These are phyloP conservation scores for Sternotherus odoratus DNA, from an alignment of 2,797 vertebrate species.

Conservation along the genomic window DNA sequence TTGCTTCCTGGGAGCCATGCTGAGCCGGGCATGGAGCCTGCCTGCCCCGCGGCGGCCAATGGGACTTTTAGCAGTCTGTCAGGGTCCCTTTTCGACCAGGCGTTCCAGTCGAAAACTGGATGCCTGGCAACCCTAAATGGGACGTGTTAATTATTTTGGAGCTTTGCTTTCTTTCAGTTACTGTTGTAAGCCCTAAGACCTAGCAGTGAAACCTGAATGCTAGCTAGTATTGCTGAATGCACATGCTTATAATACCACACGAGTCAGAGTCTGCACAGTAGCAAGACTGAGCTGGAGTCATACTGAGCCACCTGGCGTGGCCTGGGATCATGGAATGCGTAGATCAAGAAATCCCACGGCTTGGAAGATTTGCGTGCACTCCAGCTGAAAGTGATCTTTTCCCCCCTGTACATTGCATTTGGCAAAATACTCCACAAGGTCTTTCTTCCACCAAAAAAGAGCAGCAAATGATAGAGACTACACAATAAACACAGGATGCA, in stretches of 20 bases:
- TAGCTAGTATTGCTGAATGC: not conserved
- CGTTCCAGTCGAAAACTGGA: too few species aligned
- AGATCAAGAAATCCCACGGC: not conserved
- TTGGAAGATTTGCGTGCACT: not conserved
- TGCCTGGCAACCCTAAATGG: too few species aligned
- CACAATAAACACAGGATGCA: fast-evolving
- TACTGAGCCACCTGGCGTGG: fast-evolving
- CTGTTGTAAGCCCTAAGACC: not conserved
- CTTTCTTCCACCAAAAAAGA: not conserved
- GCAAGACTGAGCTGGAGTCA: not conserved
- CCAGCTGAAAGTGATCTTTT: not conserved
- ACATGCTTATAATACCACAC: not conserved
- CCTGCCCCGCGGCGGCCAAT: too few species aligned
- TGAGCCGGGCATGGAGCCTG: too few species aligned
- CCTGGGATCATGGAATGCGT: not conserved
- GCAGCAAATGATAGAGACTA: not conserved
- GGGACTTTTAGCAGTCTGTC: too few species aligned
- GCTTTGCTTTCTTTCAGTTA: not conserved
- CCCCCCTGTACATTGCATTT: not conserved
- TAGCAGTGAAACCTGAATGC: not conserved
- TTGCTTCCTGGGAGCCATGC: too few species aligned
- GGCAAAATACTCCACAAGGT: not conserved
- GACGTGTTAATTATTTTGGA: not conserved
- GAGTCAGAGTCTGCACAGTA: not conserved
- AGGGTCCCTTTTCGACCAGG: too few species aligned